These are phyloP conservation scores for Bembecia ichneumoniformis DNA, from an alignment of 2,888 invertebrate species.

Conservation along the genomic window DNA sequence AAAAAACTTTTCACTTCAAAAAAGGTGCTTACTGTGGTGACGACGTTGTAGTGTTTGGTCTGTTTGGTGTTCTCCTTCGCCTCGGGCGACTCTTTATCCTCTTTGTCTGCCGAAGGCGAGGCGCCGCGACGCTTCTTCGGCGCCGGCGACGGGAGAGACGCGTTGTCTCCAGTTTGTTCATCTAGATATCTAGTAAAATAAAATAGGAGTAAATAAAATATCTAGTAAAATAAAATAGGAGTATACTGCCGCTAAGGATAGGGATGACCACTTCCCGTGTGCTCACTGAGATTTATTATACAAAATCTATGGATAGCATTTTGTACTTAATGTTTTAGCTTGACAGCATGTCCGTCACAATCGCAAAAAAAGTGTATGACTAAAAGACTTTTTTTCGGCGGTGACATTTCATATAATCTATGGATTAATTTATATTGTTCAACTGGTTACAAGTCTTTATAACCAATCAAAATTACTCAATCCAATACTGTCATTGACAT, in stretches of 20 bases:
- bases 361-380: constrained; percentile 45
- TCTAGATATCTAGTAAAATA: constrained; percentile 49
- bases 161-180: constrained; percentile 58
- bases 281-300: no score
- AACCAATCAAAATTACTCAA: background rate
- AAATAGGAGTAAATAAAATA: background rate
- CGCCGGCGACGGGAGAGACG: constrained; percentile 44
- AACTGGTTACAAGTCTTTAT: no score
- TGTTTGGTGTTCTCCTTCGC: constrained; percentile 12
- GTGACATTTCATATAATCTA: constrained; percentile 28
- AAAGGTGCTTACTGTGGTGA: constrained; percentile 31
- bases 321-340: no score
- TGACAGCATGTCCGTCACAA: constrained; percentile 38
- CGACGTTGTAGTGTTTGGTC: constrained; percentile 38
- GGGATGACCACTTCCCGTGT: no score
- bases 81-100: constrained; percentile 13
- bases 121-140: constrained; percentile 47
- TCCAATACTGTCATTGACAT: no score
- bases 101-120: constrained; percentile 27
- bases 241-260: no score
- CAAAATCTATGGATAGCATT: no score
- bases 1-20: no score
- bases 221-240: no score
- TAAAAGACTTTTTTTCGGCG: constrained; percentile 44
- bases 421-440: constrained; percentile 22